Conservation (phyloP, 2,888 invertebrate genomes). For the Calameuta idolon region DNA sequence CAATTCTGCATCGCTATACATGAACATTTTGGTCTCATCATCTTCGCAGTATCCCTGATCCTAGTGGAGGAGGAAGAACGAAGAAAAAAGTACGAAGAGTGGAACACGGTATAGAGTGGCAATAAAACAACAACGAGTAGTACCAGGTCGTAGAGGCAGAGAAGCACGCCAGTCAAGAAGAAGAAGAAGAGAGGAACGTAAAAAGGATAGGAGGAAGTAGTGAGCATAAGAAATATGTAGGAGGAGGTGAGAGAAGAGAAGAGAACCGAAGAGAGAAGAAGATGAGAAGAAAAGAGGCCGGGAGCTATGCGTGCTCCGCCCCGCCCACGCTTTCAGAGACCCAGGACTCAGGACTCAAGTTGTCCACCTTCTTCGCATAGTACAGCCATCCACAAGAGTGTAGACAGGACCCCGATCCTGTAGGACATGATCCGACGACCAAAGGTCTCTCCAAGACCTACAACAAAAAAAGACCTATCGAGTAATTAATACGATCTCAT, state of each 20-base stretch:
- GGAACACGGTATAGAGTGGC: conserved; percentile 48
- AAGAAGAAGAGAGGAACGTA: conserved; percentile 6
- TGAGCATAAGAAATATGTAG: conserved; percentile 10
- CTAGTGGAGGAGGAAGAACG: conserved; percentile 50
- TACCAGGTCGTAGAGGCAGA: conserved; percentile 29
- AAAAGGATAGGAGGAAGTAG: conserved; percentile 32
- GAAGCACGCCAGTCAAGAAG: conserved; percentile 21
- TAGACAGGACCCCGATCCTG: background rate
- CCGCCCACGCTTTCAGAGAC: conserved; percentile 67
- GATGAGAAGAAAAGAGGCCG: conserved; percentile 53
- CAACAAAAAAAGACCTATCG: too few species aligned
- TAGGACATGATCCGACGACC: background rate
- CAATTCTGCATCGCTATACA: too few species aligned
- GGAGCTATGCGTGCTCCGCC: conserved; percentile 66
- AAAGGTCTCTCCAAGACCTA: too few species aligned
- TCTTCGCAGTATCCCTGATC: conserved; percentile 46
- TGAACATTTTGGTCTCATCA: conserved; percentile 35
- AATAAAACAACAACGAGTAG: conserved; percentile 44
- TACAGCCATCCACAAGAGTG: conserved; percentile 62
- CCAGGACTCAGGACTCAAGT: conserved; percentile 63
- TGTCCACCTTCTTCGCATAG: conserved; percentile 62
- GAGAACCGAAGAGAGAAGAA: conserved; percentile 32
- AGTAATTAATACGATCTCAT: too few species aligned
- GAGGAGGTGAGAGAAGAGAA: conserved; percentile 23
- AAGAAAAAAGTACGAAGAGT: conserved; percentile 52